Percentiles rank a stretch among this genome's conserved stretches.
phyloP scores from a whole-genome alignment of 2,113 vertebrate species.

The Hippocampus abdominalis region DNA sequence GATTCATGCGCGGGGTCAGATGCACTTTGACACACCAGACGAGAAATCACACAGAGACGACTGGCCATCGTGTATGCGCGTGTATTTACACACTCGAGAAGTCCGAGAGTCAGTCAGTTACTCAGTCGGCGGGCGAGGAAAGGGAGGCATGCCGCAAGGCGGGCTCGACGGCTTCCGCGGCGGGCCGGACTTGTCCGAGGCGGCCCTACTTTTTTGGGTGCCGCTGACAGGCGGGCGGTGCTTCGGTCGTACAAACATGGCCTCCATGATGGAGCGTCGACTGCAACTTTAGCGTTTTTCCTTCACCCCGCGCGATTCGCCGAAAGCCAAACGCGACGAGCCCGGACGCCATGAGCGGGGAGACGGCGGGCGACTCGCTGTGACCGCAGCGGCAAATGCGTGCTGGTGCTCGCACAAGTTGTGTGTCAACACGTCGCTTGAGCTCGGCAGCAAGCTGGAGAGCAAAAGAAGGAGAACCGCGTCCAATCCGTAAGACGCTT shows the following conservation, averaged over 20 bases:
- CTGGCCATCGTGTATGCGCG: too few species aligned
- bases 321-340: neutral
- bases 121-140: neutral
- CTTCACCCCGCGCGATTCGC: constrained; percentile 9
- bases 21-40: constrained; percentile 60
- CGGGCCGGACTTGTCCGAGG: too few species aligned
- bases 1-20: constrained; percentile 74
- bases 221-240: constrained; percentile 69
- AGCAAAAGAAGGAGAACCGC: constrained; percentile 75
- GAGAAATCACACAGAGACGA: neutral
- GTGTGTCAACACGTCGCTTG: constrained; percentile 53
- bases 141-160: neutral
- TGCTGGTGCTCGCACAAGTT: constrained; percentile 32
- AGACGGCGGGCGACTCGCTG: neutral
- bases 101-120: fast-evolving
- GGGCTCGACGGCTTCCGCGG: neutral
- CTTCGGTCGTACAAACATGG: constrained; percentile 80
- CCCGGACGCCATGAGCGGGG: neutral
- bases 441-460: constrained; percentile 70
- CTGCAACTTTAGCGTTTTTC: constrained; percentile 72
- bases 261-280: constrained; percentile 79
- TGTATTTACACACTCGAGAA: neutral
- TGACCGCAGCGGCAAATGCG: constrained; percentile 33
- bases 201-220: constrained; percentile 69
- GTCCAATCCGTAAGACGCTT: constrained; percentile 72